These are phyloP conservation scores for Amia ocellicauda DNA, from an alignment of 2,113 vertebrate genomes.

Conservation along the genomic window DNA sequence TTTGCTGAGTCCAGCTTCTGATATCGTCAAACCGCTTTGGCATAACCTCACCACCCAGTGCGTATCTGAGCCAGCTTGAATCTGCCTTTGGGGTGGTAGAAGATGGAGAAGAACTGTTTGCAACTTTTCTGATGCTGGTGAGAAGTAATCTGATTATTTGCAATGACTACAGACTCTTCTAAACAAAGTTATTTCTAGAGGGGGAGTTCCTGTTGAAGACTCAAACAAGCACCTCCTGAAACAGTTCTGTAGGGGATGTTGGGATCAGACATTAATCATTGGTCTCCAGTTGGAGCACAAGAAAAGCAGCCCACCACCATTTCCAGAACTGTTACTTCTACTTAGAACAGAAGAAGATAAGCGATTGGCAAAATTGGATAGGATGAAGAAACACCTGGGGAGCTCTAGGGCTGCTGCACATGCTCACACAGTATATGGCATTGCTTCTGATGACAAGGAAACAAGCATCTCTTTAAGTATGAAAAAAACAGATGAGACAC, in stretches of 20 bases:
- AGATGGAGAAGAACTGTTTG: no score
- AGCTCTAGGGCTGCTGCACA: slow-evolving; percentile 15
- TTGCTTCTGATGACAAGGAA: slow-evolving; percentile 1
- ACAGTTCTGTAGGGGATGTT: slow-evolving; percentile 24
- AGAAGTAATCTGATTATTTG: no score
- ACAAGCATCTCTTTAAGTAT: not conserved
- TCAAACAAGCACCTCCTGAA: no score
- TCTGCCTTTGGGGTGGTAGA: no score
- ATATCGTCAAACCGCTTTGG: no score
- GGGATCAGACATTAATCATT: slow-evolving; percentile 18
- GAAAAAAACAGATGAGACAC: not conserved
- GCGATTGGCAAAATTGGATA: slow-evolving; percentile 6
- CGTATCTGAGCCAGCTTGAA: no score
- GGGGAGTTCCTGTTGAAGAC: no score
- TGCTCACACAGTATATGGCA: slow-evolving; percentile 12
- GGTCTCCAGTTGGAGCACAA: slow-evolving; percentile 21
- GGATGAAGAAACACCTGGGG: slow-evolving; percentile 27
- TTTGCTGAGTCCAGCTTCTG: no score
- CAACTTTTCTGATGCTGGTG: no score
- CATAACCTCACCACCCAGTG: no score
- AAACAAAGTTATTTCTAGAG: no score
- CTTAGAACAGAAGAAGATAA: slow-evolving; percentile 26
- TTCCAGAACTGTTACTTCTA: slow-evolving; percentile 17
- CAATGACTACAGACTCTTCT: no score
- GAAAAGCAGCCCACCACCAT: slow-evolving; percentile 16